These are phyloP conservation scores for Gambusia yucatana DNA, from an alignment of 2,797 vertebrate species.

Conservation along the genomic window DNA sequence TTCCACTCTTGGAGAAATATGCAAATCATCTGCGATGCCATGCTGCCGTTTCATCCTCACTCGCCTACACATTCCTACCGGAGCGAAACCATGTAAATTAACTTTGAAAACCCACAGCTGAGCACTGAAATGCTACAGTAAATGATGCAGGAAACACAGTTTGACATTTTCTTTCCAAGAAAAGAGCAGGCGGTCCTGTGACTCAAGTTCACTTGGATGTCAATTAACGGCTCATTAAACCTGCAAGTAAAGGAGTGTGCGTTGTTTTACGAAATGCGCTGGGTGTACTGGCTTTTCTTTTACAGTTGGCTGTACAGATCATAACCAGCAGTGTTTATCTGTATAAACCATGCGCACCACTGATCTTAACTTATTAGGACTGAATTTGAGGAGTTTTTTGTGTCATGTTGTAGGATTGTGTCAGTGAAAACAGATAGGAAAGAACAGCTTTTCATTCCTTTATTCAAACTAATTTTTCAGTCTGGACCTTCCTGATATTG, in stretches of 20 bases:
- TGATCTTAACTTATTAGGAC: not conserved
- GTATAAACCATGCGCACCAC: not conserved
- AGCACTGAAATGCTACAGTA: not conserved
- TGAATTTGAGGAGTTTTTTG: not conserved
- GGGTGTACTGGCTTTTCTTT: conserved; percentile 11
- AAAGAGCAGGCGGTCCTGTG: conserved; percentile 5
- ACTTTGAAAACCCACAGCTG: not conserved
- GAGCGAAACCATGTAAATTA: conserved; percentile 10
- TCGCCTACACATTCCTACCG: not conserved
- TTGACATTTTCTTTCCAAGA: conserved; percentile 21
- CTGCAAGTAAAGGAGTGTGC: conserved; percentile 2
- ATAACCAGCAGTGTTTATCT: not conserved
- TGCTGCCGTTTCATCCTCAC: conserved; percentile 3
- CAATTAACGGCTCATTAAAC: not conserved
- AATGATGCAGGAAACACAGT: conserved; percentile 1
- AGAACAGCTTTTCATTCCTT: not conserved
- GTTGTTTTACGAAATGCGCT: not conserved
- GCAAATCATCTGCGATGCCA: not conserved
- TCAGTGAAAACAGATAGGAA: not conserved
- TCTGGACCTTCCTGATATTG: not conserved
- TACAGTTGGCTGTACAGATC: not conserved
- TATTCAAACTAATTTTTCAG: not conserved
- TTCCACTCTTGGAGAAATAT: not conserved
- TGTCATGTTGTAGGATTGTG: not conserved
- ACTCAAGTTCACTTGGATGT: not conserved